Base-by-base conservation (phyloP, 2,797 vertebrate genomes). In the Aplochiton taeniatus region DNA sequence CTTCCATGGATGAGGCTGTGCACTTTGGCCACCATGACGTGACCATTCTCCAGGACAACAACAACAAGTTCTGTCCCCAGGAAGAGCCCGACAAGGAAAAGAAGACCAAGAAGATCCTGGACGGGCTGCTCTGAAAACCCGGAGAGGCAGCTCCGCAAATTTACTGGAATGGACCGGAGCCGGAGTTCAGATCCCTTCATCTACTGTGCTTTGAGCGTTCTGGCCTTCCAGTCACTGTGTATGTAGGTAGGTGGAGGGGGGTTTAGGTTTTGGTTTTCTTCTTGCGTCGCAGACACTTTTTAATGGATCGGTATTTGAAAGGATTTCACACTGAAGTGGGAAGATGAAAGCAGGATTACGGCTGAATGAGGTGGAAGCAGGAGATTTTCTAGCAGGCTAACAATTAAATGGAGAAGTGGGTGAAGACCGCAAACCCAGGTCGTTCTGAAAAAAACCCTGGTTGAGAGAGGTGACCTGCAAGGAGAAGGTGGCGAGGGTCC, bases 1-100 rank as follows among this genome's bases (percentile, higher is more conserved):
- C 96, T 0, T 96, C 97, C 0, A 96, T 98, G 94, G 98, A 98
- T 0, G 98, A 99, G 82, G 98, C 97, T 0, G 92, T 98, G 74
- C 98, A 98, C 82, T 99, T 99, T 0, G 97, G 97, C 80, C 98
- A 99, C 87, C 97, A 98, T 0, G 98, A 99, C 6, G 94, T 99
- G 67, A 96, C 95, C 79, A 96, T 99, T 74, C 96, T 99, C 48
- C 94, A 94, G 8, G 96, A 99, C 2, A 96, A 97, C 84, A 94
- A 97, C 90, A 94, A 85, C 79, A 90, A 96, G 63, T 96, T 96
- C 87, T 96, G 92, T 1, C 95, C 95, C 7, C 92, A 91, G 64
- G 94, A 94, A 2, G 88, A 80, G 59, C 59, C 82, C 0, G 88
- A 91, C 12, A 94, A 95, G 70, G 91, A 96, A 89, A n/a, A n/a